Evolutionary conservation across 2,113 vertebrate genomes (phyloP).

Genomic region (Coptodon bakossiorum): DNA sequence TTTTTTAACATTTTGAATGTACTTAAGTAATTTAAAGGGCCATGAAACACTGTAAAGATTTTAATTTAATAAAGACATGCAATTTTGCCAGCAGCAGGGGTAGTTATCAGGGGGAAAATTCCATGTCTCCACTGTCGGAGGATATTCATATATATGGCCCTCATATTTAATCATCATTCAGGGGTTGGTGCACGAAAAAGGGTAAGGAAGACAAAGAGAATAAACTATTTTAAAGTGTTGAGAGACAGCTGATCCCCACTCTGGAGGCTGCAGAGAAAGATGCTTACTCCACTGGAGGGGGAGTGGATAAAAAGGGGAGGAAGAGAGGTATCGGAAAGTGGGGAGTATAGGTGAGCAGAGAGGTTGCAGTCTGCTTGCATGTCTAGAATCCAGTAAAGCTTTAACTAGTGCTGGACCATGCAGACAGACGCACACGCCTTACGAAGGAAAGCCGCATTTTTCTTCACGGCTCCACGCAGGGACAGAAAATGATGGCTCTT

Average conservation of each 20-base stretch:
- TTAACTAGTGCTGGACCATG: conserved; percentile 55
- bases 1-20: neutral
- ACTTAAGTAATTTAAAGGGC: neutral
- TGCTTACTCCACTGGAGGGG: conserved; percentile 21
- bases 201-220: conserved; percentile 6
- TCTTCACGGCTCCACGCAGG: conserved; percentile 73
- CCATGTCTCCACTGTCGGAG: neutral
- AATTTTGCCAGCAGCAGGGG: neutral
- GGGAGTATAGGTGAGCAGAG: neutral
- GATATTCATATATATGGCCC: neutral
- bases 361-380: conserved; percentile 46
- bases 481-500: conserved; percentile 69
- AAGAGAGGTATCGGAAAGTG: neutral
- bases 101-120: neutral
- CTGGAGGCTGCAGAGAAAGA: neutral
- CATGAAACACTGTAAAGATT: neutral
- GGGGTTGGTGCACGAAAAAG: neutral
- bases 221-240: conserved; percentile 22
- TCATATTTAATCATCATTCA: neutral
- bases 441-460: conserved; percentile 75
- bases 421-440: conserved; percentile 75
- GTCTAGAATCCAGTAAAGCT: conserved; percentile 30
- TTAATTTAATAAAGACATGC: neutral
- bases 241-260: conserved; percentile 13
- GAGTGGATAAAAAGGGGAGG: neutral